These are phyloP conservation scores for Caenorhabditis latens DNA, from an alignment of 1,140 invertebrate genomes.

Conservation along the genomic window DNA sequence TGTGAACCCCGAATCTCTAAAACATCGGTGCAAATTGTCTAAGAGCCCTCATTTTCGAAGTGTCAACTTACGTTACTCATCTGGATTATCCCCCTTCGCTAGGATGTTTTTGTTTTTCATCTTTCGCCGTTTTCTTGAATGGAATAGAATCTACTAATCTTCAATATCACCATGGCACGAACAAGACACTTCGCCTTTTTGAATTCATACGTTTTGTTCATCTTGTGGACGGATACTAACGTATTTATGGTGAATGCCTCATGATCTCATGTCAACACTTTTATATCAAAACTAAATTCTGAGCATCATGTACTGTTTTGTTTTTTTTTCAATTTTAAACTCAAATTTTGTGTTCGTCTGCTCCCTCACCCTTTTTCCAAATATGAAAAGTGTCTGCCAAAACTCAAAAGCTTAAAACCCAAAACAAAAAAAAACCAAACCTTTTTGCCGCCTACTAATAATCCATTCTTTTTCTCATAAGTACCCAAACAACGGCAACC, in stretches of 20 bases:
- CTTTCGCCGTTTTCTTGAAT: background rate
- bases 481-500: constrained; percentile 31
- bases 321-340: too few relatives aligned
- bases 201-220: background rate
- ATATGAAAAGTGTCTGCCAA: background rate
- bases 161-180: constrained; percentile 28
- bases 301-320: too few relatives aligned
- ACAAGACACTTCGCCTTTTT: background rate
- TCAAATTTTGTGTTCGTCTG: too few relatives aligned
- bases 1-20: too few relatives aligned
- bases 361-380: background rate
- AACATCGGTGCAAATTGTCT: too few relatives aligned
- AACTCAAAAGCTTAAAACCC: background rate
- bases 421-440: constrained; percentile 1
- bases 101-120: constrained; percentile 15
- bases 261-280: too few relatives aligned
- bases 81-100: constrained; percentile 5
- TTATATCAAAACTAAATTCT: background rate
- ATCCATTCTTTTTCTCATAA: constrained; percentile 42
- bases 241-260: background rate
- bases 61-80: constrained; percentile 24
- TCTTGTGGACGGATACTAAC: background rate
- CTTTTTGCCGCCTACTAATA: constrained; percentile 43
- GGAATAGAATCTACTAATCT: constrained; percentile 24
- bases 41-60: background rate